Percentiles rank a stretch among this genome's conserved stretches.
These are phyloP conservation scores for Chrysina gloriosa DNA, from an alignment of 2,888 invertebrate species.

Conservation along the genomic window DNA sequence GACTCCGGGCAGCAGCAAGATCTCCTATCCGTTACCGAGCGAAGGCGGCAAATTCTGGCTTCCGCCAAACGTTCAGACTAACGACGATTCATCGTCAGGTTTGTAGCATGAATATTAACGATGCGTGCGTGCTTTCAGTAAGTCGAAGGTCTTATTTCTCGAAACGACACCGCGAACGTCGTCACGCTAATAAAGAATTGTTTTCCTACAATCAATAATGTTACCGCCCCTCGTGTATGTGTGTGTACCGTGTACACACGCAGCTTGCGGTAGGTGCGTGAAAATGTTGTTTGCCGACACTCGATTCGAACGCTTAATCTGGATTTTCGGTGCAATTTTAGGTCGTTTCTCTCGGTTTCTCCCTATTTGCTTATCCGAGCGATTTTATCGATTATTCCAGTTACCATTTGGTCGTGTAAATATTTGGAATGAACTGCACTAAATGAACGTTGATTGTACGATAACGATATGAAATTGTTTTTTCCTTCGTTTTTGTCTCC, in stretches of 20 bases:
- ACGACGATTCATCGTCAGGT: conserved; percentile 45
- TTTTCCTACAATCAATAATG: no score
- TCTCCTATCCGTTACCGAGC: conserved; percentile 58
- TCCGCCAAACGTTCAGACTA: conserved; percentile 55
- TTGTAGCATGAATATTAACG: background rate
- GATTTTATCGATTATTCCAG: background rate
- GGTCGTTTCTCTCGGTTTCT: no score
- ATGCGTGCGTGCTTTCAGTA: background rate
- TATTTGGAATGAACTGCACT: no score
- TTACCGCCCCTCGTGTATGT: no score
- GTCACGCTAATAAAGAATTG: no score
- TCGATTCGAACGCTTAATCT: no score
- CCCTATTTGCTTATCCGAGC: conserved; percentile 9
- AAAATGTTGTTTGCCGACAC: no score
- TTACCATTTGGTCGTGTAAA: background rate
- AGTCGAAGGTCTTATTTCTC: background rate
- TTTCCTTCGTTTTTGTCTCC: no score
- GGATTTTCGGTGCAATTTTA: no score
- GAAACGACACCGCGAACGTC: background rate
- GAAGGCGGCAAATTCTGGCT: conserved; percentile 67
- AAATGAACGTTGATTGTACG: no score
- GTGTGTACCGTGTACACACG: no score
- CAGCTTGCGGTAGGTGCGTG: no score
- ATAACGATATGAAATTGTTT: background rate
- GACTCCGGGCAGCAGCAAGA: conserved; percentile 64